phyloP scores from a whole-genome alignment of 2,888 invertebrate species.

The Trissoscelio sp. region DNA sequence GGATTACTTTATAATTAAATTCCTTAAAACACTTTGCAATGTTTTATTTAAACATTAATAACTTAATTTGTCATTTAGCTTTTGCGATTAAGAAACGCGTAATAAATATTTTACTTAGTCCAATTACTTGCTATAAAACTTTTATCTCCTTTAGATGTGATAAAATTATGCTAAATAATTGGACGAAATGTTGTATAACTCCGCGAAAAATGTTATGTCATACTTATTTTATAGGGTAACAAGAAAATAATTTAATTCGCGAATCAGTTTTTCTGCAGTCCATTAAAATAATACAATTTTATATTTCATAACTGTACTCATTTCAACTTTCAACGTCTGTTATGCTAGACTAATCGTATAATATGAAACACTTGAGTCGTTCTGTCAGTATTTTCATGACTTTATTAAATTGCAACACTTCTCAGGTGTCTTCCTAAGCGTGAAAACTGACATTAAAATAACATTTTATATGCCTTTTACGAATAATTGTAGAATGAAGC shows the following conservation, averaged over 20 bases:
- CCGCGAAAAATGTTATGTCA: constrained; percentile 8
- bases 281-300: constrained; percentile 38
- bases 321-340: constrained; percentile 34
- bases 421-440: constrained; percentile 38
- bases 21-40: no score
- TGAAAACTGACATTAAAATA: constrained; percentile 47
- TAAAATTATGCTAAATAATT: constrained; percentile 14
- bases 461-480: constrained; percentile 35
- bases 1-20: no score
- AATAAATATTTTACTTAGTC: constrained; percentile 18
- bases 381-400: constrained; percentile 37
- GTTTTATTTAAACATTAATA: not conserved
- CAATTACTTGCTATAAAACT: constrained; percentile 1
- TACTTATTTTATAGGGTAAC: not conserved
- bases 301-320: constrained; percentile 38
- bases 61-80: not conserved
- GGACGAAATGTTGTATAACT: constrained; percentile 9
- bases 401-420: constrained; percentile 48
- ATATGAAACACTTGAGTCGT: constrained; percentile 33
- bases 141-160: not conserved
- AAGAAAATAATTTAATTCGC: constrained; percentile 27
- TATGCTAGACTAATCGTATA: constrained; percentile 47
- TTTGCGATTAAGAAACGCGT: not conserved
- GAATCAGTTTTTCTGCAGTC: constrained; percentile 15
- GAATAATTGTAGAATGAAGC: constrained; percentile 36